Conservation (phyloP, 2,797 vertebrate genomes). For the Spinus pinus region DNA sequence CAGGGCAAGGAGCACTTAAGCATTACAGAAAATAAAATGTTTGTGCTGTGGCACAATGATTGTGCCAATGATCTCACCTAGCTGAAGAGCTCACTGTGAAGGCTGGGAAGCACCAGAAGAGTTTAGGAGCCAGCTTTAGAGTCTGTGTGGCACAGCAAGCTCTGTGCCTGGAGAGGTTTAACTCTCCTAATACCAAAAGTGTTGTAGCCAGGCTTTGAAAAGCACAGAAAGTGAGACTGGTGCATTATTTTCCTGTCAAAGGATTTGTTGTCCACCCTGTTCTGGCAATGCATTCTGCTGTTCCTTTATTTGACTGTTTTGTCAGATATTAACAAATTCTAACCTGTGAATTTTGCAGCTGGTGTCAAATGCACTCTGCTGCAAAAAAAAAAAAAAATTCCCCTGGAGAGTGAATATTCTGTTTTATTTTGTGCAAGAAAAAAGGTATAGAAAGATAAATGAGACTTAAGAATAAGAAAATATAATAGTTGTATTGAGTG, state of each 20-base stretch:
- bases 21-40: not conserved
- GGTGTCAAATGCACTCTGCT: not conserved
- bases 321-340: not conserved
- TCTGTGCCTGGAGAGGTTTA: not conserved
- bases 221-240: not conserved
- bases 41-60: not conserved
- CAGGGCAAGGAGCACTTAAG: not conserved
- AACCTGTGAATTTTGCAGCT: not conserved
- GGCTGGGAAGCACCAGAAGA: not conserved
- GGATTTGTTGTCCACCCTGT: not conserved
- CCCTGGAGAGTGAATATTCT: not conserved
- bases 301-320: not conserved
- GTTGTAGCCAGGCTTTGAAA: not conserved
- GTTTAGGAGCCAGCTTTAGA: not conserved
- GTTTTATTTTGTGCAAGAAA: not conserved
- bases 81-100: not conserved
- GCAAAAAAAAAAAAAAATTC: not conserved
- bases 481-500: not conserved
- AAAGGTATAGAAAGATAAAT: not conserved
- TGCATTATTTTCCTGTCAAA: not conserved
- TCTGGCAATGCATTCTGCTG: not conserved
- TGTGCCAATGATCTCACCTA: not conserved
- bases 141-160: not conserved
- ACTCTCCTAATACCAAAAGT: not conserved
- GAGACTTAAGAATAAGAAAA: not conserved